Percentiles rank a stretch among this genome's conserved stretches.
Conservation (phyloP, 2,888 invertebrate genomes). For the Mythimna vitellina region DNA sequence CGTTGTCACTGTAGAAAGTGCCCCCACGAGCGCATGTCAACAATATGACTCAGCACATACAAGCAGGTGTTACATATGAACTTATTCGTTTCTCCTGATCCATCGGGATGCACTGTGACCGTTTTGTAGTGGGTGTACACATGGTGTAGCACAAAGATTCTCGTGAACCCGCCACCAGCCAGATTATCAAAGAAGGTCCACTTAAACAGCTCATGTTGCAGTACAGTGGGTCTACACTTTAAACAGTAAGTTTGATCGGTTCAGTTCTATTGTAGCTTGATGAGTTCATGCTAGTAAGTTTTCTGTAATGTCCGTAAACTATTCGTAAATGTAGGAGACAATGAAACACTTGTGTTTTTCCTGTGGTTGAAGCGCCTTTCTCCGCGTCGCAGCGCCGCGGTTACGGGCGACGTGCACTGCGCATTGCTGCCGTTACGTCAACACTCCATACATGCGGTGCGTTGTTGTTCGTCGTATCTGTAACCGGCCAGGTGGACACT, state of each 20-base stretch:
- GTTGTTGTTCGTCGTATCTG: too few relatives aligned
- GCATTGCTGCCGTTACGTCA: too few relatives aligned
- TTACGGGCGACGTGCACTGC: too few relatives aligned
- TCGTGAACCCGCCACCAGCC: neutral
- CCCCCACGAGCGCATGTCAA: neutral
- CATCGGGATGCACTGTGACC: neutral
- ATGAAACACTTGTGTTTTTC: neutral
- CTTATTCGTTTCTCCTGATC: neutral
- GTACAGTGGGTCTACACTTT: neutral
- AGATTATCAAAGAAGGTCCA: neutral
- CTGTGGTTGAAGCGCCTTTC: too few relatives aligned
- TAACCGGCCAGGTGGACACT: too few relatives aligned
- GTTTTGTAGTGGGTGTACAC: neutral
- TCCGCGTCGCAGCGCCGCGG: too few relatives aligned
- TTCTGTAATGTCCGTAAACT: too few relatives aligned
- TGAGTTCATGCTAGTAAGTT: too few relatives aligned
- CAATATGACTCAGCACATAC: neutral
- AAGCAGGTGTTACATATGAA: neutral
- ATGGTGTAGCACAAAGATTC: neutral
- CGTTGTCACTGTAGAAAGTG: slow-evolving; percentile 39
- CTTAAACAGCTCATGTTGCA: neutral
- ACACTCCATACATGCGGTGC: too few relatives aligned
- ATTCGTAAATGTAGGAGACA: neutral
- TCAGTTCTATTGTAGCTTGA: neutral
- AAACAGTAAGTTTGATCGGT: neutral